A percentile compares a stretch with the other conserved stretches of the same genome.
These are phyloP conservation scores for Palloptera scutellata DNA, from an alignment of 2,888 invertebrate species.

Conservation along the genomic window DNA sequence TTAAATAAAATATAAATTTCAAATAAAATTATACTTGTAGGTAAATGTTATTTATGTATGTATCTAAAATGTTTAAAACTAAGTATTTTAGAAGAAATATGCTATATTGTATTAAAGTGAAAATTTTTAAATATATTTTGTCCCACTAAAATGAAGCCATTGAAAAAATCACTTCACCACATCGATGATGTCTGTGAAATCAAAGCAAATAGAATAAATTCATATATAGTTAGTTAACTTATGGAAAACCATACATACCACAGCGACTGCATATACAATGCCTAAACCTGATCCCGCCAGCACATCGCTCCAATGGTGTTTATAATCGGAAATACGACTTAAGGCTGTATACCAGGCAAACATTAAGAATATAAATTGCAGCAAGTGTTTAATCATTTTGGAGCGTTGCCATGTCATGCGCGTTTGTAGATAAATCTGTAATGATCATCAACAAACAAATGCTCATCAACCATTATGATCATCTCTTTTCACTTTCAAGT, in stretches of 20 bases:
- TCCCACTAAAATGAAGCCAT: too few relatives aligned
- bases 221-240: too few relatives aligned
- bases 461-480: not conserved
- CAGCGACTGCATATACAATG: conserved; percentile 70
- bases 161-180: conserved; percentile 41
- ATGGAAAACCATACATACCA: conserved; percentile 65
- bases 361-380: conserved; percentile 82
- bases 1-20: too few relatives aligned
- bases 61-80: too few relatives aligned
- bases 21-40: too few relatives aligned
- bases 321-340: conserved; percentile 92
- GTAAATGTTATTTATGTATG: too few relatives aligned
- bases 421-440: conserved; percentile 87
- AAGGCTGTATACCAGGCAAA: conserved; percentile 86
- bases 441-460: conserved; percentile 18
- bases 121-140: too few relatives aligned
- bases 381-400: conserved; percentile 79
- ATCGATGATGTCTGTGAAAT: conserved; percentile 46
- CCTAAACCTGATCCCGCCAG: conserved; percentile 81
- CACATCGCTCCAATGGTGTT: conserved; percentile 98
- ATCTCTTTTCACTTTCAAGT: not conserved
- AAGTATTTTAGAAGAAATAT: too few relatives aligned
- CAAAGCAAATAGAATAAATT: conserved; percentile 5
- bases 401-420: conserved; percentile 83
- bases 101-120: too few relatives aligned